Evolutionary conservation across 2,888 invertebrate genomes (phyloP), one percentile per base, ranked within the genome.

Genomic region (Nezara viridula): DNA sequence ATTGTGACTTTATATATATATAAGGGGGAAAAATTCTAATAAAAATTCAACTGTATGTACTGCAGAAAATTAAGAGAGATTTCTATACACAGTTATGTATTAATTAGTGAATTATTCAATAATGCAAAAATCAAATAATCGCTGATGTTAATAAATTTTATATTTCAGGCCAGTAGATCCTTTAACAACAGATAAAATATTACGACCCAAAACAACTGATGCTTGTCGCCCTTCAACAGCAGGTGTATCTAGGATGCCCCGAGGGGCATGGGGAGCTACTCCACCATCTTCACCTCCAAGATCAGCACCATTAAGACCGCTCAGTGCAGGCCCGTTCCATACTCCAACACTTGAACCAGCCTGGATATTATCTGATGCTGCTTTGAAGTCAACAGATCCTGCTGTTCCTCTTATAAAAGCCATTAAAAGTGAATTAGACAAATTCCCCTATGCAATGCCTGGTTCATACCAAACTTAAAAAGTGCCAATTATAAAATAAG

Each of bases 331-430:
- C 0, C 94, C 95, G 5, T 94, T 95, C 91, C 95, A 95, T 90
- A 93, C 94, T 40, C 94, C 94, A 4, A 93, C 93, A 90, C 92
- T 94, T 27, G 94, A 94, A 91, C 93, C 94, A 0, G 93, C 93
- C 37, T 93, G 95, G 37, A 93, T 96, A 73, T 92, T 94, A 40
- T 93, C 95, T 0, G 95, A 95, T 90, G 94, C 94, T 10, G 93
- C 93, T n/a, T 93, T 96, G 90, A 92, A 93, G 5, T 93, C 94
- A 0, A 94, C 94, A 87, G 96, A 97, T 92, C 96, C 97, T 0
- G 97, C 97, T 0, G 95, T 97, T 24, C 97, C 97, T 0, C 94
- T 97, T 47, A 97, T 98, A 91, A 95, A 96, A 85, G 97, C 97
- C 91, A 97, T 98, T 92, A 97, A 96, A 93, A 95, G 95, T 90